phyloP scores from a whole-genome alignment of 1,140 invertebrate genomes.

The Cotesia glomerata region DNA sequence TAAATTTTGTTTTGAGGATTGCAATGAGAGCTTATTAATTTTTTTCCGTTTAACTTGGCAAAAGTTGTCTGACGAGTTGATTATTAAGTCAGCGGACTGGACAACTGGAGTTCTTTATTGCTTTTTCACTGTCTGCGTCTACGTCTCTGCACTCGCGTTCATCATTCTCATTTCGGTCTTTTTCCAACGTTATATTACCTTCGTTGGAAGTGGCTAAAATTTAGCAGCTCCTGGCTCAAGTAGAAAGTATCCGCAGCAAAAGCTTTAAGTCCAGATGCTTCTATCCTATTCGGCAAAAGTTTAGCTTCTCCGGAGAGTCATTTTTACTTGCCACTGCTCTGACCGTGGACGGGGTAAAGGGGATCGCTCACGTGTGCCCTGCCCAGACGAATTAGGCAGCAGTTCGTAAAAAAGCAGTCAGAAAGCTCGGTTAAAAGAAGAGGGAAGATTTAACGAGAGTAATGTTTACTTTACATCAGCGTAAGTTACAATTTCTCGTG shows the following conservation, averaged over 20 bases:
- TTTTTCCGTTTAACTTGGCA: conserved; percentile 7
- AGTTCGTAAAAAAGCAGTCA: not conserved
- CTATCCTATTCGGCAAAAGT: not conserved
- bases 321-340: conserved; percentile 17
- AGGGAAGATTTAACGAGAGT: conserved; percentile 6
- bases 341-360: not conserved
- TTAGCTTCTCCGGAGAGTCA: conserved; percentile 14
- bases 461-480: conserved; percentile 12
- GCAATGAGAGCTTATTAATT: not conserved
- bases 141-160: not conserved
- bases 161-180: not conserved
- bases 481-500: not conserved
- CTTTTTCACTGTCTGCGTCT: conserved; percentile 3
- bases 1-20: not conserved
- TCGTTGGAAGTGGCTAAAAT: not conserved
- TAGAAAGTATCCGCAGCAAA: conserved; percentile 1
- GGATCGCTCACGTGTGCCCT: not conserved
- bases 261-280: conserved; percentile 7
- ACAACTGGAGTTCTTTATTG: not conserved
- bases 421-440: not conserved
- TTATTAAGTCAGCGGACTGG: conserved; percentile 7
- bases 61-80: conserved; percentile 16
- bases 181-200: not conserved
- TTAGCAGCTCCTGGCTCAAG: not conserved
- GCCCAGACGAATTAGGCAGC: conserved; percentile 16